phyloP scores from a whole-genome alignment of 1,140 invertebrate species.

The Capitella teleta region DNA sequence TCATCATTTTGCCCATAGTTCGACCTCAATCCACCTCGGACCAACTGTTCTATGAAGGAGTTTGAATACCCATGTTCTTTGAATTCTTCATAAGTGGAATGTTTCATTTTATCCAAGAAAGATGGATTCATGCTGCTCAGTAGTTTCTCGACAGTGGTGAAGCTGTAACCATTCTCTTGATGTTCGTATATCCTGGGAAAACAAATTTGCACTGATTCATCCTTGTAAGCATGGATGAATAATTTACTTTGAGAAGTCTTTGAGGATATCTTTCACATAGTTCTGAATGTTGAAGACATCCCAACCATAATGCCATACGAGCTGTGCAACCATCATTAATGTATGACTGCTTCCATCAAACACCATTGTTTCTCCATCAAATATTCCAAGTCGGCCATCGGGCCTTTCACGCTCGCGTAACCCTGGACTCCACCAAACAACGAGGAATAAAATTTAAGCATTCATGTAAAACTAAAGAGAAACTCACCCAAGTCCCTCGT shows the following conservation, averaged over 20 bases:
- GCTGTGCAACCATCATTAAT: slow-evolving; percentile 40
- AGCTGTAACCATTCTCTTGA: slow-evolving; percentile 46
- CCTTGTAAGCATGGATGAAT: neutral
- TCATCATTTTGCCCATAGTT: slow-evolving; percentile 56
- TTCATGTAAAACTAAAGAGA: slow-evolving; percentile 1
- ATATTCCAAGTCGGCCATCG: slow-evolving; percentile 39
- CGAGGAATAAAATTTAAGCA: neutral
- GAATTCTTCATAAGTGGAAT: slow-evolving; percentile 40
- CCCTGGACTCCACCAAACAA: neutral
- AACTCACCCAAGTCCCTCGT: slow-evolving; percentile 44
- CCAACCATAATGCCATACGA: slow-evolving; percentile 51
- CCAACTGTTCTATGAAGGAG: slow-evolving; percentile 49
- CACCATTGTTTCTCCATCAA: slow-evolving; percentile 48
- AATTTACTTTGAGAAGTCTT: slow-evolving; percentile 40
- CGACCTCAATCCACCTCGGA: slow-evolving; percentile 45
- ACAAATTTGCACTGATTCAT: slow-evolving; percentile 15
- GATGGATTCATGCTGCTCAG: slow-evolving; percentile 46
- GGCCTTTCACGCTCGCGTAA: slow-evolving; percentile 9
- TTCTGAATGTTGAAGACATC: slow-evolving; percentile 42
- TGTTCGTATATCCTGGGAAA: slow-evolving; percentile 49
- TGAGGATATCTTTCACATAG: slow-evolving; percentile 35
- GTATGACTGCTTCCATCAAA: slow-evolving; percentile 45
- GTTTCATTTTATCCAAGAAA: slow-evolving; percentile 45
- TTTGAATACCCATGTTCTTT: slow-evolving; percentile 40
- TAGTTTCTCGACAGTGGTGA: slow-evolving; percentile 45